Evolutionary conservation across 1,140 invertebrate genomes (phyloP), one percentile per base, ranked within the genome.

Genomic region (Ridgeia piscesae): DNA sequence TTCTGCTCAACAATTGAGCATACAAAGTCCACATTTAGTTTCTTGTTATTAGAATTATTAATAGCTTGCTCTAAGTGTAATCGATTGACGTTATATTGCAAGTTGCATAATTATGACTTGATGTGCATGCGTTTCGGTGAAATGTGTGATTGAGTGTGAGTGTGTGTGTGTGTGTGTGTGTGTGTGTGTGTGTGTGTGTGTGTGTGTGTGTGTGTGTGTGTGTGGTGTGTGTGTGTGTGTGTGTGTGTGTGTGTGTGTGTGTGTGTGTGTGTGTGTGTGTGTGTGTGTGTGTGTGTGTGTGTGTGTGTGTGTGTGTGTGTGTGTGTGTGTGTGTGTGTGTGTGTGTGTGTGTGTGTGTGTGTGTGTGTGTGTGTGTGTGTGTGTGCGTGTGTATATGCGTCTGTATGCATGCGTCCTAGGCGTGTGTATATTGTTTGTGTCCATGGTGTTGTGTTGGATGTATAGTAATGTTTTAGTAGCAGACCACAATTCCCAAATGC

Each of bases 81-180:
- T 14, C 35, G 89, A n/a, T 90, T 89, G 33, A 27, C 8, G 34
- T 89, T 34, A 34, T 33, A n/a, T 93, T 42, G 34, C 31, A 50
- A 35, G 34, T 89, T 93, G 50, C 33, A 35, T 35, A 14, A 58
- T 34, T 31, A 17, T 33, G 35, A 34, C 88, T n/a, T n/a, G n/a
- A 77, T n/a, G 35, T 58, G 88, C 34, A 48, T 34, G n/a, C 58
- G 31, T 48, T 91, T 93, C 33, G 93, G 89, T 92, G 34, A 89
- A 88, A 58, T 91, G 91, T 50, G n/a, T 92, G 91, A n/a, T 77
- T 91, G 77, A n/a, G 34, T 90, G 34, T 91, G 33, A 88, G 91
- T 50, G 33, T 92, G 91, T 34, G 35, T 91, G 77, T 34, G n/a
- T 89, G 34, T 91, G 35, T 95, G 93, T 89, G 92, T 93, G 35